phyloP scores from a whole-genome alignment of 2,888 invertebrate genomes.

The Euspilapteryx auroguttella region DNA sequence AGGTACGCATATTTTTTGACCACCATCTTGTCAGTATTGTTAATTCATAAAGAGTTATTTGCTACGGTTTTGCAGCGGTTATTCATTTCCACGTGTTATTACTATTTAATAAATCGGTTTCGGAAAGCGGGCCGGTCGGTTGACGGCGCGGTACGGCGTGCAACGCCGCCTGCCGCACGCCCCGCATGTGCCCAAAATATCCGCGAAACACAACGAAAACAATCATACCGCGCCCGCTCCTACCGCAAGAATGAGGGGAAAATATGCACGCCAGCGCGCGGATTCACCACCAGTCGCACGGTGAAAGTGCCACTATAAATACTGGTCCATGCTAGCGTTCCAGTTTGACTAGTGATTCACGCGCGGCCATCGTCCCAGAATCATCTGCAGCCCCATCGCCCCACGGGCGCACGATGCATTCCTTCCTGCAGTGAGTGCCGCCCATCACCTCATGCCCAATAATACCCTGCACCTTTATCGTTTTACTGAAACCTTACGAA shows the following conservation, averaged over 20 bases:
- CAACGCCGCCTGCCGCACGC: conserved; percentile 38
- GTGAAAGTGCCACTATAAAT: conserved; percentile 8
- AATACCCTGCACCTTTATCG: no score
- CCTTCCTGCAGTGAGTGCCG: conserved; percentile 7
- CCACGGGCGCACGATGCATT: conserved; percentile 12
- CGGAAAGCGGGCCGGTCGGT: no score
- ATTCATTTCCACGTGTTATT: no score
- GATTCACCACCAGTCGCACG: conserved; percentile 2
- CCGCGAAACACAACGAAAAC: conserved; percentile 58
- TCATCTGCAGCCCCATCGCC: conserved; percentile 10
- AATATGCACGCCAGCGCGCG: conserved; percentile 20
- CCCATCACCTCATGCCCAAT: conserved; percentile 4
- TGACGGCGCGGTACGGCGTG: conserved; percentile 1
- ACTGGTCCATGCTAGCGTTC: conserved; percentile 9
- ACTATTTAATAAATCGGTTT: no score
- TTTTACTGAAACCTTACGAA: no score
- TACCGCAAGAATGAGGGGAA: conserved; percentile 45
- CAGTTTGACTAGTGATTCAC: conserved; percentile 10
- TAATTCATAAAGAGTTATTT: no score
- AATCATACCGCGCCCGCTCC: conserved; percentile 36
- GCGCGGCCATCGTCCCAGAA: conserved; percentile 11
- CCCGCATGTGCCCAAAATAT: conserved; percentile 45
- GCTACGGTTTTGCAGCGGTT: no score
- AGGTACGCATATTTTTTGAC: no score
- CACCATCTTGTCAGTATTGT: no score